Conservation (phyloP, 2,888 invertebrate species). For the Vanessa cardui region DNA sequence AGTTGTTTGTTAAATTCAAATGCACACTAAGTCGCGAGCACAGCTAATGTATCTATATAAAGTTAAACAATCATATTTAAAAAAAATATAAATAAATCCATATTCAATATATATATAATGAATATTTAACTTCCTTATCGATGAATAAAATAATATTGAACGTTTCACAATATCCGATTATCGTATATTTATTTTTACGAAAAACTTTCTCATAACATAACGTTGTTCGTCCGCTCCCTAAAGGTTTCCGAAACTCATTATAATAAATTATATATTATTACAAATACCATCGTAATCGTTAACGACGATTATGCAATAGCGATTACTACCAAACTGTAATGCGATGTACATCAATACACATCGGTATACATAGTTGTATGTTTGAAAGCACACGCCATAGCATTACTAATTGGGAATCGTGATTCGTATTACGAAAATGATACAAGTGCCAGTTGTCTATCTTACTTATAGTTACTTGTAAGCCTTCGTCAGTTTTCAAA, state of each 20-base stretch:
- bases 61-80: too few relatives aligned
- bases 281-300: neutral
- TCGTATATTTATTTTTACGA: neutral
- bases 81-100: too few relatives aligned
- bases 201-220: constrained; percentile 3
- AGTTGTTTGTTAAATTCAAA: too few relatives aligned
- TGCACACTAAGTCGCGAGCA: too few relatives aligned
- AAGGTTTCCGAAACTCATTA: constrained; percentile 4
- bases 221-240: neutral
- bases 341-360: neutral
- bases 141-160: too few relatives aligned
- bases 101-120: too few relatives aligned
- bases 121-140: too few relatives aligned
- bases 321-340: neutral
- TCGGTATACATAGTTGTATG: neutral
- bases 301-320: constrained; percentile 2
- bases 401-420: constrained; percentile 35
- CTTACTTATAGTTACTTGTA: too few relatives aligned
- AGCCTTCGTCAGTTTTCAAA: too few relatives aligned
- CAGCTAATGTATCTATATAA: too few relatives aligned
- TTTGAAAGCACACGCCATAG: constrained; percentile 32
- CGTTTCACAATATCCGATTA: too few relatives aligned
- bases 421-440: constrained; percentile 14
- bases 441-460: too few relatives aligned
- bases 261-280: constrained; percentile 11